These are phyloP conservation scores for Hippoglossus hippoglossus DNA, from an alignment of 2,797 vertebrate species.

Conservation along the genomic window DNA sequence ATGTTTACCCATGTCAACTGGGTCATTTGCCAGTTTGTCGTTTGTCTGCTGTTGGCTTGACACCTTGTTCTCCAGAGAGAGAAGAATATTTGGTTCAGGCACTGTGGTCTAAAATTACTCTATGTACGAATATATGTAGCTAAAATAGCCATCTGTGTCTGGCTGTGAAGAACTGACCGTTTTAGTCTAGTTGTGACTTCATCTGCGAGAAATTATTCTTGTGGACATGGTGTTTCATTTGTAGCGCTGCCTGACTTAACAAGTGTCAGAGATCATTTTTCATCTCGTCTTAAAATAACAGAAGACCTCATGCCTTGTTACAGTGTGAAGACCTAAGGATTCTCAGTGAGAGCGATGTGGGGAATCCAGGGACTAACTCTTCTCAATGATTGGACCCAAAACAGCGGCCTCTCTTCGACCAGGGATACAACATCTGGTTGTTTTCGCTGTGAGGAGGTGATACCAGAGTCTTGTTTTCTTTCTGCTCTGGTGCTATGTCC, in stretches of 20 bases:
- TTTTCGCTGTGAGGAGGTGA: constrained; percentile 51
- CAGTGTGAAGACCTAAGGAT: constrained; percentile 31
- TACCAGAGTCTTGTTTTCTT: constrained; percentile 29
- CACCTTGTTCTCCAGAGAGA: constrained; percentile 18
- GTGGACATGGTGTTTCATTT: constrained; percentile 43
- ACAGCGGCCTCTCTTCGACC: constrained; percentile 16
- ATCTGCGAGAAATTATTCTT: constrained; percentile 32
- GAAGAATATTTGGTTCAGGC: constrained; percentile 10
- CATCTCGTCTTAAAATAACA: constrained; percentile 35
- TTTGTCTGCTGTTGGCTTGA: constrained; percentile 27
- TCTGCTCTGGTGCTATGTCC: constrained; percentile 30
- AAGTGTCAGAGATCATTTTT: constrained; percentile 42
- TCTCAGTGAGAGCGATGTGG: constrained; percentile 40
- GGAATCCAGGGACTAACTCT: constrained; percentile 17
- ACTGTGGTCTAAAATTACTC: constrained; percentile 23
- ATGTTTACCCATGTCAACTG: constrained; percentile 46
- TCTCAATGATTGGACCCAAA: constrained; percentile 41
- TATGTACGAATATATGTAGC: constrained; percentile 13
- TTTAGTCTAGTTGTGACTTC: constrained; percentile 29
- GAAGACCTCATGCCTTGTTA: constrained; percentile 37
- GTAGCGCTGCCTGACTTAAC: constrained; percentile 2
- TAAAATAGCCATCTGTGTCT: constrained; percentile 30
- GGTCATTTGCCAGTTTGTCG: constrained; percentile 27
- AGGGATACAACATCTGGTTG: constrained; percentile 11
- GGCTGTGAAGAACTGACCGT: constrained; percentile 5